phyloP scores from a whole-genome alignment of 2,888 invertebrate genomes.

The Hedychridium roseum region DNA sequence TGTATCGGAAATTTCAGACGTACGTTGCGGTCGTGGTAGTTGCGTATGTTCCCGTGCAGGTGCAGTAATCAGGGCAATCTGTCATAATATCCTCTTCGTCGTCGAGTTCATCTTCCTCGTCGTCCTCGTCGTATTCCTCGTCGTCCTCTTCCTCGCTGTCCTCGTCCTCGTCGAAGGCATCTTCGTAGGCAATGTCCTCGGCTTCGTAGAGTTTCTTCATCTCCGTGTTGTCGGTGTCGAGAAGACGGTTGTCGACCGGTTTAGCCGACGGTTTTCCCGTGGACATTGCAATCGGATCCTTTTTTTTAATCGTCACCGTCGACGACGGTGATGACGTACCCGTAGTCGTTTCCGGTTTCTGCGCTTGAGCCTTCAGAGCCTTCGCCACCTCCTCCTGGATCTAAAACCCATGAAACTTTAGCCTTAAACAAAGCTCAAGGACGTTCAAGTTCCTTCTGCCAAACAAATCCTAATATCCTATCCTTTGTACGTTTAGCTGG shows the following conservation, averaged over 20 bases:
- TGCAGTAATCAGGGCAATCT: conserved; percentile 55
- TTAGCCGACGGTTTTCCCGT: too few relatives aligned
- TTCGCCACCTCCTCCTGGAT: conserved; percentile 51
- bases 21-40: conserved; percentile 56
- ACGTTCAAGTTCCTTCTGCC: too few relatives aligned
- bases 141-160: conserved; percentile 41
- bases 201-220: conserved; percentile 44
- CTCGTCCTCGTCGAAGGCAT: conserved; percentile 40
- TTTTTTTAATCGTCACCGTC: conserved; percentile 1
- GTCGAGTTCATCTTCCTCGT: conserved; percentile 36
- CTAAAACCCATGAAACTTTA: conserved; percentile 32
- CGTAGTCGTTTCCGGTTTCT: conserved; percentile 15
- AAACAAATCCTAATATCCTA: too few relatives aligned
- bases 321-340: conserved; percentile 14
- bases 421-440: too few relatives aligned
- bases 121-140: conserved; percentile 32
- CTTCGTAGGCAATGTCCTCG: conserved; percentile 44
- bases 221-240: conserved; percentile 25
- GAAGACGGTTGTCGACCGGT: too few relatives aligned
- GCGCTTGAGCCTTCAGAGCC: conserved; percentile 50
- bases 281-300: too few relatives aligned
- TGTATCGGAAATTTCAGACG: too few relatives aligned
- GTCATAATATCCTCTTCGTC: conserved; percentile 50
- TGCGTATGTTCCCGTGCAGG: conserved; percentile 50
- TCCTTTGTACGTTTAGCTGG: too few relatives aligned